These are phyloP conservation scores for Mustela lutreola DNA, from an alignment of 2,113 vertebrate genomes.

Conservation along the genomic window DNA sequence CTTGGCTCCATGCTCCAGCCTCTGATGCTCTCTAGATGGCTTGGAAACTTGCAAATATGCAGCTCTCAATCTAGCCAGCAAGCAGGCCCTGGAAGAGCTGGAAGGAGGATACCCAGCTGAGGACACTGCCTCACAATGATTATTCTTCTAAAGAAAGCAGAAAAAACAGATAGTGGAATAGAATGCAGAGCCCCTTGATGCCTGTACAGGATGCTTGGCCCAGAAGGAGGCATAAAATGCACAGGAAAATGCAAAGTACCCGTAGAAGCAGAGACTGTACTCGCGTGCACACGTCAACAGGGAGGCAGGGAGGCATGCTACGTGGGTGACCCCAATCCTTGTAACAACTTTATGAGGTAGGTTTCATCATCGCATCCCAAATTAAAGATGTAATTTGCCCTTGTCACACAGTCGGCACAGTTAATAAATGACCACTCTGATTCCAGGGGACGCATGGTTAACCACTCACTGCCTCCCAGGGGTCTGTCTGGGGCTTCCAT, in stretches of 20 bases:
- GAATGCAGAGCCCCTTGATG: background rate
- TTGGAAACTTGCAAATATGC: background rate
- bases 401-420: background rate
- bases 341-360: background rate
- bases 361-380: background rate
- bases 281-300: background rate
- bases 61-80: background rate
- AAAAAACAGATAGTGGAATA: background rate
- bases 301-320: background rate
- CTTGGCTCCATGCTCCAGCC: background rate
- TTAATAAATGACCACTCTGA: background rate
- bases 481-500: background rate
- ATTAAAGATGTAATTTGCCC: background rate
- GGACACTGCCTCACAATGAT: background rate
- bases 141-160: conserved; percentile 27
- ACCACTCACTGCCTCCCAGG: background rate
- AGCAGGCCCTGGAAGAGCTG: background rate
- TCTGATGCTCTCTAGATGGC: background rate
- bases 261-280: background rate
- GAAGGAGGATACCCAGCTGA: background rate
- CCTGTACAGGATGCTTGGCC: background rate
- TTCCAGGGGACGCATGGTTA: background rate
- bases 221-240: background rate
- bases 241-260: conserved; percentile 20
- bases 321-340: background rate